Base-by-base conservation (phyloP, 2,888 invertebrate genomes). In the Agonopterix heracliana region DNA sequence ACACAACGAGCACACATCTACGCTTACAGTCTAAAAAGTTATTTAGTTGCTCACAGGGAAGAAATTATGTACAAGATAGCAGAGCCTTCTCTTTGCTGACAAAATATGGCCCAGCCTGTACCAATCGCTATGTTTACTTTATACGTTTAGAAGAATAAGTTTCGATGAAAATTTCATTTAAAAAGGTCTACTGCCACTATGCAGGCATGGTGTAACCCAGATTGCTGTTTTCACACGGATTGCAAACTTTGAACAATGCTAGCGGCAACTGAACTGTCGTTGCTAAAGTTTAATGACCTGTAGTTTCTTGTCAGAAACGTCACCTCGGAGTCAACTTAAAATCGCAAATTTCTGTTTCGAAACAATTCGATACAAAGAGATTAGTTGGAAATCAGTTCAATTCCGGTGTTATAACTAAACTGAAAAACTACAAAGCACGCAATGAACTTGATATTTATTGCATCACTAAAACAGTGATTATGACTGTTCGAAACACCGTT, bases 221-320 rank as follows among this genome's bases (percentile, higher is more conserved):
- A 73, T 74, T 68, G 70, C 61, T 64, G 60, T 76, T 76, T 82
- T 85, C 85, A 81, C 86, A 87, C 82, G 78, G 73, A 70, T 76
- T 76, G 80, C 76, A 74, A 68, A 66, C 73, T 64, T 66, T 68
- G 63, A 76, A 80, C 80, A 78, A 78, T 80, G 70, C 74, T 71
- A 67, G 68, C 69, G 63, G 66, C 67, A 66, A 66, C 64, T 61
- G 55, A 66, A 64, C 60, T 68, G 68, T 66, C 63, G 67, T 65
- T 60, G 60, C 55, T 49, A 49, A 50, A 70, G 78, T 77, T 78
- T 77, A 75, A 71, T 66, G 71, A 79, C 72, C 76, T 42, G 49
- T 46, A 44, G 46, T 47, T 47, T 51, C 53, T 53, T 51, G 49
- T 46, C 46, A 45, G 44, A 48, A 49, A 49, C 53, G 55, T 57